Base-by-base conservation (phyloP, 2,888 invertebrate species). In the Cerastis leucographa region DNA sequence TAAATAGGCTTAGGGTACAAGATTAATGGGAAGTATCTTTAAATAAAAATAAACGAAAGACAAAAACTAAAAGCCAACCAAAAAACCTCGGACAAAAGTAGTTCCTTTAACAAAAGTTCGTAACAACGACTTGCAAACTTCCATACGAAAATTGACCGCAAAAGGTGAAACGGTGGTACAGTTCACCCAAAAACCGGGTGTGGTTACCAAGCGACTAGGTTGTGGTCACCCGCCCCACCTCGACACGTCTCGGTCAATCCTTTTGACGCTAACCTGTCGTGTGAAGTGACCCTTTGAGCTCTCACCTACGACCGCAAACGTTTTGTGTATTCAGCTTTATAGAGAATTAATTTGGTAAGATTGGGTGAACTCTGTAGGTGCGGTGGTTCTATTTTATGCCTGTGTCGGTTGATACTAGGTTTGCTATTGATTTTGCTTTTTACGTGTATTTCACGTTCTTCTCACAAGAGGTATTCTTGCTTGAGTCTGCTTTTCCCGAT, bases 231-330 rank as follows among this genome's bases (percentile, higher is more conserved):
- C 89, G 89, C 88, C 89, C 89, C 72, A 78, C 88, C 90, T 90
- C 89, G 91, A 93, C 94, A 90, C 91, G 93, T 92, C 92, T 92
- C 94, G 93, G 95, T 94, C 94, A 94, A 93, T 92, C 94, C 94
- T 94, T 95, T 95, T 94, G 94, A 94, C 93, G 92, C 92, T 89
- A 89, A 88, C 91, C 91, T 91, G 91, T 87, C 87, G 94, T 93
- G 94, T 92, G 94, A 94, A 94, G 92, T 90, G 90, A 92, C 93
- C 95, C 94, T 96, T 95, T 95, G 95, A 95, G 91, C 94, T 95
- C 93, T 92, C 95, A 95, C 95, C 96, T 95, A 90, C 89, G 86
- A 94, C 96, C 96, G 93, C 96, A 96, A 95, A 95, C 94, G 93
- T 93, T 95, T 92, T 94, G 92, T 92, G 91, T 91, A 92, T 92